Conservation (phyloP, 1,140 invertebrate genomes). For the Sminthurinus signatus region DNA sequence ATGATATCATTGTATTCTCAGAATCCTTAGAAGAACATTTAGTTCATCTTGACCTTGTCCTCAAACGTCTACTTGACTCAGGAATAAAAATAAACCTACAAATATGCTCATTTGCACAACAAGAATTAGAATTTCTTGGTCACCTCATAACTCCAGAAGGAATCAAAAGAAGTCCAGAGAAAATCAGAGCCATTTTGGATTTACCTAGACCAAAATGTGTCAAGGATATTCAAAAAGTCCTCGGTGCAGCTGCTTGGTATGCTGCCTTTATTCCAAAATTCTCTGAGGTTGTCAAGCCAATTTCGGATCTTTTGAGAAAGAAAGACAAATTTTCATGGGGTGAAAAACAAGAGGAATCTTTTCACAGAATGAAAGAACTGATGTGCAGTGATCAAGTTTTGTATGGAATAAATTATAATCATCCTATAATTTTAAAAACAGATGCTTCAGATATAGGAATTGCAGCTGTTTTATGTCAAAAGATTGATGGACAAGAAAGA, state of each 20-base stretch:
- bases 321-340: conserved; percentile 17
- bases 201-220: conserved; percentile 42
- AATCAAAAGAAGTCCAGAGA: conserved; percentile 42
- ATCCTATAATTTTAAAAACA: conserved; percentile 16
- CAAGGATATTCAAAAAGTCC: conserved; percentile 38
- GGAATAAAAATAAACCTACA: conserved; percentile 28
- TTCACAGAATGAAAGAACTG: conserved; percentile 23
- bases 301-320: conserved; percentile 26
- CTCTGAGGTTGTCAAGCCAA: conserved; percentile 27
- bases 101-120: conserved; percentile 43
- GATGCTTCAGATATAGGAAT: conserved; percentile 25
- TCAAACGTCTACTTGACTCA: conserved; percentile 20
- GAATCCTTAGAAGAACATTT: conserved; percentile 42
- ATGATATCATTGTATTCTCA: conserved; percentile 52
- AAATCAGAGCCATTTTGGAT: conserved; percentile 43
- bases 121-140: conserved; percentile 44
- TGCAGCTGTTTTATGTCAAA: conserved; percentile 15
- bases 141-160: conserved; percentile 44
- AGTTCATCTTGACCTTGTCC: conserved; percentile 33
- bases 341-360: conserved; percentile 26
- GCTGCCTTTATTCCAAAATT: conserved; percentile 36
- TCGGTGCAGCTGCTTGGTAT: too few relatives aligned
- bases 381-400: conserved; percentile 21
- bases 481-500: conserved; percentile 6
- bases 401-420: conserved; percentile 12